A percentile compares a stretch with the other conserved stretches of the same genome.
These are phyloP conservation scores for Cladorhizidae sp. DNA, from an alignment of 37 sponge, comb jelly and placozoan genomes.

Conservation along the genomic window DNA sequence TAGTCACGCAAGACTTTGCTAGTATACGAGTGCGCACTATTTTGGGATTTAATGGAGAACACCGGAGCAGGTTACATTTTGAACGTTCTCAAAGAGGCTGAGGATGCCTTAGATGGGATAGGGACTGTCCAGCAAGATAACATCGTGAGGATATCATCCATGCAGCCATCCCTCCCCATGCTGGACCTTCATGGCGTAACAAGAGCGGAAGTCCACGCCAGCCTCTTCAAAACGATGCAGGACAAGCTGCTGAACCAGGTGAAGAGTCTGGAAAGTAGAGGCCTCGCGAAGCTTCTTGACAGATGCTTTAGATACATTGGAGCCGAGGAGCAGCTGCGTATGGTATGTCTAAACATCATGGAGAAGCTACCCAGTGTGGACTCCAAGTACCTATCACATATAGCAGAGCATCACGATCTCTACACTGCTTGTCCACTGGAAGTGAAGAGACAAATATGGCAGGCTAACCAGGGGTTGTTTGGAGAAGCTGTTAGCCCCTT, in stretches of 20 bases:
- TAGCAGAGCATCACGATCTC: slow-evolving; percentile 77
- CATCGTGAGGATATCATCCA: slow-evolving; percentile 50
- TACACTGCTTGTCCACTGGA: slow-evolving; percentile 71
- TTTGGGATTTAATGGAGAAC: not conserved
- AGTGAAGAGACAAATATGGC: slow-evolving; percentile 92
- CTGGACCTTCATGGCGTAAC: slow-evolving; percentile 86
- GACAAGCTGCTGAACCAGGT: slow-evolving; percentile 53
- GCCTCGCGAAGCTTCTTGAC: slow-evolving; percentile 69
- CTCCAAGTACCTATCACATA: slow-evolving; percentile 68
- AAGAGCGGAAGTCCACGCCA: slow-evolving; percentile 66
- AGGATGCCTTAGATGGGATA: slow-evolving; percentile 70
- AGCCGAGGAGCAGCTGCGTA: slow-evolving; percentile 45
- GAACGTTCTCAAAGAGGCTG: slow-evolving; percentile 29
- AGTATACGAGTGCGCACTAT: too few relatives aligned
- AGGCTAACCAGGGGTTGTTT: slow-evolving; percentile 86
- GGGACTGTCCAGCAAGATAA: slow-evolving; percentile 68
- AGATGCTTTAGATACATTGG: slow-evolving; percentile 57
- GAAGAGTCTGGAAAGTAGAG: slow-evolving; percentile 44
- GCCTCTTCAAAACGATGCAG: slow-evolving; percentile 65
- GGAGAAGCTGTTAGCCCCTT: slow-evolving; percentile 93
- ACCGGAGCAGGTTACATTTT: slow-evolving; percentile 27
- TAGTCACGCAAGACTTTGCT: too few relatives aligned
- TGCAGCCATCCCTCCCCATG: slow-evolving; percentile 86
- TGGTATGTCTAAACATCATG: slow-evolving; percentile 62
- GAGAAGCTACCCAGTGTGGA: slow-evolving; percentile 61